These are phyloP conservation scores for Trachurus trachurus DNA, from an alignment of 2,797 vertebrate species.

Conservation along the genomic window DNA sequence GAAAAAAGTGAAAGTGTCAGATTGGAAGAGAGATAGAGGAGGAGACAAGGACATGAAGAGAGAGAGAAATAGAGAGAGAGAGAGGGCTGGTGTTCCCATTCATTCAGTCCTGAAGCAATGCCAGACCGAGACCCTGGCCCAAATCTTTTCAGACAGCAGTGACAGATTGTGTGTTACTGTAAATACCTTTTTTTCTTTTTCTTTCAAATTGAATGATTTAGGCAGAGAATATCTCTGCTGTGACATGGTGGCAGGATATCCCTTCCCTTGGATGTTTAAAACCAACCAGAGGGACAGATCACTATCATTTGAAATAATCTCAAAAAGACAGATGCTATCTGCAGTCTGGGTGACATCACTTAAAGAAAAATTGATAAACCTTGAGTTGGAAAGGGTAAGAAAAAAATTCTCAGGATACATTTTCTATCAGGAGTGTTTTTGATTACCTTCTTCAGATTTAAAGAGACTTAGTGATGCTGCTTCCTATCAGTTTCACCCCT, in stretches of 20 bases:
- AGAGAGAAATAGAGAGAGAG: neutral
- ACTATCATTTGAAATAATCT: conserved; percentile 28
- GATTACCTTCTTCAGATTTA: conserved; percentile 7
- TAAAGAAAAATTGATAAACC: conserved; percentile 39
- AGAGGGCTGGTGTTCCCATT: neutral
- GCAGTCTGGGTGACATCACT: conserved; percentile 31
- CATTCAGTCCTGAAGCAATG: conserved; percentile 43
- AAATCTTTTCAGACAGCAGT: conserved; percentile 53
- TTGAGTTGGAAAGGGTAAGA: neutral
- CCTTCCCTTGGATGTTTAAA: conserved; percentile 56
- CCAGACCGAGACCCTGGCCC: conserved; percentile 10
- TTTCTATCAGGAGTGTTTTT: conserved; percentile 30
- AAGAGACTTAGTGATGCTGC: neutral
- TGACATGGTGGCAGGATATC: conserved; percentile 62
- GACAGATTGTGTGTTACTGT: conserved; percentile 56
- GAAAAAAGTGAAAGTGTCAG: conserved; percentile 48
- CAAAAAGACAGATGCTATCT: conserved; percentile 63
- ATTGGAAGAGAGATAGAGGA: conserved; percentile 38
- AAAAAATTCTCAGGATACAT: conserved; percentile 12
- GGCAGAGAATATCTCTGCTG: conserved; percentile 45
- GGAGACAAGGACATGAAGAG: conserved; percentile 22
- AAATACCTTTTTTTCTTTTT: conserved; percentile 53
- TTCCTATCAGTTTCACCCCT: conserved; percentile 7
- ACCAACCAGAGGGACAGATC: conserved; percentile 42
- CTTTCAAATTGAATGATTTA: conserved; percentile 70